phyloP scores from a whole-genome alignment of 2,797 vertebrate species.

The Harpagifer antarcticus region DNA sequence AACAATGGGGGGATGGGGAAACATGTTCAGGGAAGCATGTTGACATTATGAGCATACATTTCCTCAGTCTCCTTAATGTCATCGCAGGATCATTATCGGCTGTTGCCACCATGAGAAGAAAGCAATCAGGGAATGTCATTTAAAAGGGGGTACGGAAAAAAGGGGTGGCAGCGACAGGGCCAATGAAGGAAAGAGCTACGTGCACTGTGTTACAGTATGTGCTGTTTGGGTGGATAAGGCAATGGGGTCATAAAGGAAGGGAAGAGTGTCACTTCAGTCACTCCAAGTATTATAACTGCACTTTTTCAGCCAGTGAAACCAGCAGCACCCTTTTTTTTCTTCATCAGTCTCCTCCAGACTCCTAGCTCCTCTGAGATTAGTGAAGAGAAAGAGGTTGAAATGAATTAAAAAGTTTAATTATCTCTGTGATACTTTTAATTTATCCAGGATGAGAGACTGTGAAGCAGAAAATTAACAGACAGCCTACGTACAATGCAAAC shows the following conservation, averaged over 20 bases:
- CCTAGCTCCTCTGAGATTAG: conserved; percentile 14
- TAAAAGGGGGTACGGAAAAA: neutral
- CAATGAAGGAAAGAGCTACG: conserved; percentile 4
- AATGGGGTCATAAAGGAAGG: neutral
- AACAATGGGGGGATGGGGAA: conserved; percentile 59
- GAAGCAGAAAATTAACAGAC: conserved; percentile 4
- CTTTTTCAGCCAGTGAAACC: conserved; percentile 3
- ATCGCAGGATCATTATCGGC: conserved; percentile 39
- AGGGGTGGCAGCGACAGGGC: neutral
- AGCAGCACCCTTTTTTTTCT: neutral
- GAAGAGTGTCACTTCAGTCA: conserved; percentile 1
- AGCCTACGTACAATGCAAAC: neutral
- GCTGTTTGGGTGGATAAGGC: conserved; percentile 12
- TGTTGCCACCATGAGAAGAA: conserved; percentile 24
- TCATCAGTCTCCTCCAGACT: neutral
- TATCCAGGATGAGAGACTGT: conserved; percentile 10
- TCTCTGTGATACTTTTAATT: conserved; percentile 24
- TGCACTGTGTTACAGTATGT: neutral
- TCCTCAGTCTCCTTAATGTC: conserved; percentile 41
- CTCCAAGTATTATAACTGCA: neutral
- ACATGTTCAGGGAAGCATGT: conserved; percentile 60
- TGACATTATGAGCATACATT: conserved; percentile 51
- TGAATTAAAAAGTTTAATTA: conserved; percentile 40
- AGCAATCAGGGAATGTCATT: neutral
- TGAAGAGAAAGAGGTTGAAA: conserved; percentile 12